A percentile compares a stretch with the other conserved stretches of the same genome.
phyloP scores from a whole-genome alignment of 2,888 invertebrate species.

The Clanis bilineata region DNA sequence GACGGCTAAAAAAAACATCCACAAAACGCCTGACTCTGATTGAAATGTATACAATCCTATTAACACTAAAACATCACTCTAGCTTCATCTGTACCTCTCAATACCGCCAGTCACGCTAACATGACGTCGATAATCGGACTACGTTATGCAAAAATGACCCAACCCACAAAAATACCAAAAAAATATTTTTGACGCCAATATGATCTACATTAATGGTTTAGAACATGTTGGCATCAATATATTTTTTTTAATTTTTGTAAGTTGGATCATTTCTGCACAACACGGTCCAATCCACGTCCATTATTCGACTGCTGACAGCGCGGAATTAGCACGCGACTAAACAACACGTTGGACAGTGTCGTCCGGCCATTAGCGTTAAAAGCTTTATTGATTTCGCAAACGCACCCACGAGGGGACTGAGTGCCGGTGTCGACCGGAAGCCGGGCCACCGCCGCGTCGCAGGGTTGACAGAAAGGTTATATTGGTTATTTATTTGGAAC shows the following conservation, averaged over 20 bases:
- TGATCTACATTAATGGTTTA: no score
- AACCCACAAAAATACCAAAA: no score
- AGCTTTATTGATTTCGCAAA: slow-evolving; percentile 65
- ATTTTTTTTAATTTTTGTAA: no score
- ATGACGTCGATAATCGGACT: neutral
- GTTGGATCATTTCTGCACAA: no score
- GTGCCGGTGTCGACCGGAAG: slow-evolving; percentile 24
- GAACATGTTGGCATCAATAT: no score
- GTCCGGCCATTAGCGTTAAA: slow-evolving; percentile 54
- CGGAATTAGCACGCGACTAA: slow-evolving; percentile 13
- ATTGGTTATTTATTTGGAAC: no score
- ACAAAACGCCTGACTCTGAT: no score
- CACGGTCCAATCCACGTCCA: neutral
- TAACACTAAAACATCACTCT: neutral
- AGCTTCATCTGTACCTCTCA: neutral
- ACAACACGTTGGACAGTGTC: slow-evolving; percentile 11
- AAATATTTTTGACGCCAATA: no score
- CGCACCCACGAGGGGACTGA: slow-evolving; percentile 33
- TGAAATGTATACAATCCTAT: neutral
- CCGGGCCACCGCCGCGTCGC: slow-evolving; percentile 20
- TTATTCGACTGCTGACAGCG: neutral
- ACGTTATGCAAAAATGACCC: no score
- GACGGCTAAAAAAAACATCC: no score
- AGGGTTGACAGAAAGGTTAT: slow-evolving; percentile 20
- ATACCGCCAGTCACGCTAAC: neutral